Percentiles rank a stretch among this genome's conserved stretches.
Conservation (phyloP, 2,888 invertebrate genomes). For the Amblyjoppa proteus region DNA sequence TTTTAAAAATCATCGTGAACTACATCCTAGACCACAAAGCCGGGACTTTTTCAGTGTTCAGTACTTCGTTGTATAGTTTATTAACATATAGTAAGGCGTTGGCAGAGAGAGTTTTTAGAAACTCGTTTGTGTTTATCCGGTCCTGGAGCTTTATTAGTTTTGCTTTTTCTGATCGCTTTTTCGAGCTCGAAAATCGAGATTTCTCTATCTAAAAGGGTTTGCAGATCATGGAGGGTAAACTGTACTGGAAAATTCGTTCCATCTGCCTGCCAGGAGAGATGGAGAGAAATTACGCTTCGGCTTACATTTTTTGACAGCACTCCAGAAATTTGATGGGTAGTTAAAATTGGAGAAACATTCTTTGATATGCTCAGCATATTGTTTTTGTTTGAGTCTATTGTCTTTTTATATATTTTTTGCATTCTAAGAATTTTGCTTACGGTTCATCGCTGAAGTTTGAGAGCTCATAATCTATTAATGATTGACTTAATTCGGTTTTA, state of each 20-base stretch:
- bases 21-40: slow-evolving; percentile 4
- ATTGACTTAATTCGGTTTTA: background rate
- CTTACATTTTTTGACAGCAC: slow-evolving; percentile 21
- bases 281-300: slow-evolving; percentile 13
- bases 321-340: slow-evolving; percentile 19
- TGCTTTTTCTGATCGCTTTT: slow-evolving; percentile 6
- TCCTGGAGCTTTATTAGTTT: slow-evolving; percentile 5
- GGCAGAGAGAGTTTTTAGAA: background rate
- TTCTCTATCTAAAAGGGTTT: slow-evolving; percentile 2
- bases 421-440: slow-evolving; percentile 2
- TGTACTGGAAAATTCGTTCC: slow-evolving; percentile 33
- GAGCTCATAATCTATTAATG: slow-evolving; percentile 6
- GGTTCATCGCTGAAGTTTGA: background rate
- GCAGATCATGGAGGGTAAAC: slow-evolving; percentile 9
- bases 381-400: slow-evolving; percentile 5
- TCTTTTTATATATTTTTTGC: slow-evolving; percentile 24
- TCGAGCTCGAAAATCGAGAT: slow-evolving; percentile 19
- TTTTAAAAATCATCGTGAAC: slow-evolving; percentile 45
- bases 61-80: background rate
- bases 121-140: background rate
- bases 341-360: background rate
- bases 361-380: background rate
- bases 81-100: background rate
- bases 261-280: background rate
- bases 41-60: background rate